Evolutionary conservation across 92 coral and sea anemone species (phyloP).

Genomic region (Galaxea fascicularis): DNA sequence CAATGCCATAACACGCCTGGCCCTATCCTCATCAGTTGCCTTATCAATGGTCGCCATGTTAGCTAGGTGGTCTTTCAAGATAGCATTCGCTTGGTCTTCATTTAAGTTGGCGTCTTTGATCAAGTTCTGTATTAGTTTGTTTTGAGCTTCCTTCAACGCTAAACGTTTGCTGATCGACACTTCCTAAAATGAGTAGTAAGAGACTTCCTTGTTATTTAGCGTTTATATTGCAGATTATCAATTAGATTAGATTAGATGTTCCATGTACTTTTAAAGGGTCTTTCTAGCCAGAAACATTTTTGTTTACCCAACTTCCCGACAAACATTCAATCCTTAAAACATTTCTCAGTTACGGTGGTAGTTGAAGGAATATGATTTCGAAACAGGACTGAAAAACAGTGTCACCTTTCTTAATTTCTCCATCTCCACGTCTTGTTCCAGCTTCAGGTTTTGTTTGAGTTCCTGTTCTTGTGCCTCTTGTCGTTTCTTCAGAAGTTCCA

Average conservation of each 20-base stretch:
- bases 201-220: background rate
- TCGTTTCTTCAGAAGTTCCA: constrained; percentile 76
- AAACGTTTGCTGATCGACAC: constrained; percentile 87
- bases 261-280: background rate
- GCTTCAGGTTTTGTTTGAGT: constrained; percentile 81
- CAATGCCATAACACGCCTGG: constrained; percentile 89
- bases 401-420: constrained; percentile 94
- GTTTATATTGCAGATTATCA: too few species aligned
- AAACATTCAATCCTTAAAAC: too few species aligned
- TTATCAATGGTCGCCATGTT: constrained; percentile 92
- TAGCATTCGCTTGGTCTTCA: constrained; percentile 81
- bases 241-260: too few species aligned
- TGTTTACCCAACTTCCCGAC: too few species aligned
- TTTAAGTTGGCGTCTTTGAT: constrained; percentile 77
- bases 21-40: constrained; percentile 89
- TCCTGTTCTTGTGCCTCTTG: constrained; percentile 83
- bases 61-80: constrained; percentile 80
- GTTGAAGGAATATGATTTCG: too few species aligned
- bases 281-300: background rate
- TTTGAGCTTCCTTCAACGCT: constrained; percentile 90
- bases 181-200: constrained; percentile 61
- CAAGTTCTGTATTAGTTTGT: constrained; percentile 79
- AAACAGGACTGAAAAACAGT: background rate
- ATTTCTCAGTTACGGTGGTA: too few species aligned
- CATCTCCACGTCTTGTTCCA: constrained; percentile 90